Conservation (phyloP, 2,113 vertebrate species). For the Proterorhinus semilunaris region DNA sequence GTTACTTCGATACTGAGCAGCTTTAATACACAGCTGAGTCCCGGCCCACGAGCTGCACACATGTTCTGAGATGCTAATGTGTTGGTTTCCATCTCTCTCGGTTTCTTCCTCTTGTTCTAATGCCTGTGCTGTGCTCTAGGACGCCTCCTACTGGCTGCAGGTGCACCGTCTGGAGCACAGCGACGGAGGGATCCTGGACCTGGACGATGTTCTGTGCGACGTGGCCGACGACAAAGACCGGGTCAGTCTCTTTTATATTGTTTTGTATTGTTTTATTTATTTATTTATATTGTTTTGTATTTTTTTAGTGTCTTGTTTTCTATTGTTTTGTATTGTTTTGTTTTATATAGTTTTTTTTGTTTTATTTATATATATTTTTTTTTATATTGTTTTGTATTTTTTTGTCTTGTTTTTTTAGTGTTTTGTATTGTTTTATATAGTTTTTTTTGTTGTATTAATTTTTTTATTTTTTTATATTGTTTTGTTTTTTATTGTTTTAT, state of each 20-base stretch:
- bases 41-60: no score
- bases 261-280: background rate
- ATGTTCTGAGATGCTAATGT: no score
- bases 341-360: no score
- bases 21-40: no score
- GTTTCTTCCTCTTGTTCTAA: background rate
- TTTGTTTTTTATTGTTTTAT: background rate
- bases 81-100: no score
- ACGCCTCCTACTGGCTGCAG: conserved; percentile 92
- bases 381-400: background rate
- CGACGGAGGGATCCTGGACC: conserved; percentile 92
- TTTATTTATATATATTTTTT: no score
- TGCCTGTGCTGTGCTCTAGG: conserved; percentile 70
- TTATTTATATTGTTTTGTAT: background rate
- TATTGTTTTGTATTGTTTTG: background rate
- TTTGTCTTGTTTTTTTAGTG: no score
- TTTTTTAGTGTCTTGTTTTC: background rate
- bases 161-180: conserved; percentile 91
- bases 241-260: conserved; percentile 78
- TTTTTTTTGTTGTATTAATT: no score
- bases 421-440: no score
- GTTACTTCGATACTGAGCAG: no score
- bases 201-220: conserved; percentile 91
- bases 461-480: background rate
- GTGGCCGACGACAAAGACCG: conserved; percentile 95